Percentiles rank a stretch among this genome's conserved stretches.
Evolutionary conservation across 2,113 vertebrate genomes (phyloP).

Genomic region (Scartelaos histophorus): DNA sequence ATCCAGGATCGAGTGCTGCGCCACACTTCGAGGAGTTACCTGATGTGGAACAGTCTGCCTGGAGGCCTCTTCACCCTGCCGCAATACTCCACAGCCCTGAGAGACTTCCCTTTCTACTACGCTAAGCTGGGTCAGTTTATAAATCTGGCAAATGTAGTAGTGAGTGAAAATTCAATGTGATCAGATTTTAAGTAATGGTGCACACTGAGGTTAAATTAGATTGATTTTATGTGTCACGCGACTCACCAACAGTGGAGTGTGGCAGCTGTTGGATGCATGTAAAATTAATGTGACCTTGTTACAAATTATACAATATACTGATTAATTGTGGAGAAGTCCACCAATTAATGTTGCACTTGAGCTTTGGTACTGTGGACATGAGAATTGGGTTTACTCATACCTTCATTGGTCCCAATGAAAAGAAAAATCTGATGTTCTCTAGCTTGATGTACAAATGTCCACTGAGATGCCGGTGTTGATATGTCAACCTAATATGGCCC

Average conservation of each 20-base stretch:
- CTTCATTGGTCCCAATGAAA: too few relatives aligned
- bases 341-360: slow-evolving; percentile 29
- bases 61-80: slow-evolving; percentile 94
- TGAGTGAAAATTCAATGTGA: neutral
- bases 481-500: too few relatives aligned
- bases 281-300: slow-evolving; percentile 10
- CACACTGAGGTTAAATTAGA: neutral
- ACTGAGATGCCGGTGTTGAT: too few relatives aligned
- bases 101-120: slow-evolving; percentile 98
- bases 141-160: neutral
- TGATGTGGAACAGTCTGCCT: slow-evolving; percentile 98
- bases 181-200: neutral
- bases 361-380: slow-evolving; percentile 37
- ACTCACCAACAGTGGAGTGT: slow-evolving; percentile 35
- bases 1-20: slow-evolving; percentile 97
- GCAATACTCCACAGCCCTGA: slow-evolving; percentile 95
- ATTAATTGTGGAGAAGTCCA: slow-evolving; percentile 35
- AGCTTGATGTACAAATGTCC: too few relatives aligned
- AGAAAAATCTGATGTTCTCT: too few relatives aligned
- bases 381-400: slow-evolving; percentile 32
- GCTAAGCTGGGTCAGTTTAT: slow-evolving; percentile 90
- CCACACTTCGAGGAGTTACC: slow-evolving; percentile 89
- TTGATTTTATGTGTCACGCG: slow-evolving; percentile 23
- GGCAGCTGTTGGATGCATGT: slow-evolving; percentile 32
- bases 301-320: slow-evolving; percentile 30